Percentiles rank a stretch among this genome's conserved stretches.
These are phyloP conservation scores for Mamestra brassicae DNA, from an alignment of 2,888 invertebrate species.

Conservation along the genomic window DNA sequence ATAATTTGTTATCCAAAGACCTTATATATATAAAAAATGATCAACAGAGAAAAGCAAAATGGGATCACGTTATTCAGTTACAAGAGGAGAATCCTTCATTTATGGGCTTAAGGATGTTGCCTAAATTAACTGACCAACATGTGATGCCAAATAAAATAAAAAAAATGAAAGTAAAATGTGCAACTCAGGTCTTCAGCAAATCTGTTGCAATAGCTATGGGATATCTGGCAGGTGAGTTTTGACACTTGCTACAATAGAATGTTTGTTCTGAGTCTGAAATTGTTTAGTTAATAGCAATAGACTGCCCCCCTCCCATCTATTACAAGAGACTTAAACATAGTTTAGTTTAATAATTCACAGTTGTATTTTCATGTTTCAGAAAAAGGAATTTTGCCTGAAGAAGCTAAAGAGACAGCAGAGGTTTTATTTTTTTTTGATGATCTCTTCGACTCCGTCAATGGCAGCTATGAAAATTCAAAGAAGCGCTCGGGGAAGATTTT, in stretches of 20 bases:
- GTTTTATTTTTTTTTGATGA: conserved; percentile 1
- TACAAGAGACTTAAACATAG: too few species aligned
- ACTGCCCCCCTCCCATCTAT: too few species aligned
- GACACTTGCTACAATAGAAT: too few species aligned
- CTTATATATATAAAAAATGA: conserved; percentile 4
- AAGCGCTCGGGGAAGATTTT: too few species aligned
- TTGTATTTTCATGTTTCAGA: conserved; percentile 1
- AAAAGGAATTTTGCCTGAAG: conserved; percentile 8
- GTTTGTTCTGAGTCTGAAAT: too few species aligned
- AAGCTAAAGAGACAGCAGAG: conserved; percentile 3
- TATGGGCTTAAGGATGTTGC: conserved; percentile 17
- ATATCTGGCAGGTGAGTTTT: not conserved
- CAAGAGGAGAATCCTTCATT: conserved; percentile 5
- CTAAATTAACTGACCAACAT: conserved; percentile 7
- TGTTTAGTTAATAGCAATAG: too few species aligned
- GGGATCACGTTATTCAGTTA: not conserved
- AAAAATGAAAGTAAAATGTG: not conserved
- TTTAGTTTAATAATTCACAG: not conserved
- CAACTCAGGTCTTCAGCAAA: not conserved
- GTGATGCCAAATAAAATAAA: conserved; percentile 1
- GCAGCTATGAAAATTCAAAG: conserved; percentile 7
- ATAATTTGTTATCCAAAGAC: not conserved
- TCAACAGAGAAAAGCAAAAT: not conserved
- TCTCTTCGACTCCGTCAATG: conserved; percentile 2
- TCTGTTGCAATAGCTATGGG: not conserved